Percentiles rank a stretch among this genome's conserved stretches.
These are phyloP conservation scores for Nymphalis urticae DNA, from an alignment of 2,888 invertebrate species.

Conservation along the genomic window DNA sequence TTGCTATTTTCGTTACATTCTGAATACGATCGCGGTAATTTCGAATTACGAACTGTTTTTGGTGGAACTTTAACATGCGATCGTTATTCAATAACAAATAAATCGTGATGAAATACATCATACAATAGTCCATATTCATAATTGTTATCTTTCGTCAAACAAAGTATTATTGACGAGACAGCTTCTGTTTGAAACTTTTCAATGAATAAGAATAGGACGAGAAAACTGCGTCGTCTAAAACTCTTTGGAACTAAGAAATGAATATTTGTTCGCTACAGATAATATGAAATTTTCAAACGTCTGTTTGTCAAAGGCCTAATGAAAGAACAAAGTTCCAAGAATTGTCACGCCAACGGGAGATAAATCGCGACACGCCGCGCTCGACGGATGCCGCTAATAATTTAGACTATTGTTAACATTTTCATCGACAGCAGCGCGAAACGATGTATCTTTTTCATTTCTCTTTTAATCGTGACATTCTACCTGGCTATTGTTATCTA, in stretches of 20 bases:
- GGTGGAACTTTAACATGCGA: background rate
- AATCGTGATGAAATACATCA: background rate
- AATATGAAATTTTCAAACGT: slow-evolving; percentile 25
- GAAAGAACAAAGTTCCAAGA: slow-evolving; percentile 34
- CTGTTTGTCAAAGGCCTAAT: slow-evolving; percentile 34
- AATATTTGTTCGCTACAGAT: slow-evolving; percentile 27
- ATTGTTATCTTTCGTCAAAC: background rate
- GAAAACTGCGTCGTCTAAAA: slow-evolving; percentile 14
- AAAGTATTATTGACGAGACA: background rate
- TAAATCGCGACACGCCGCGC: slow-evolving; percentile 25
- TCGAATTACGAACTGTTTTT: slow-evolving; percentile 10
- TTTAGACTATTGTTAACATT: slow-evolving; percentile 29
- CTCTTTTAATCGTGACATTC: background rate
- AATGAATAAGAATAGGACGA: slow-evolving; percentile 4
- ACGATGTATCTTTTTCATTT: slow-evolving; percentile 16
- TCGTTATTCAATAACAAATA: background rate
- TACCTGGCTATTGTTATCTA: background rate
- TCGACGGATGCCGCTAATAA: slow-evolving; percentile 33
- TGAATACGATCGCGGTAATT: slow-evolving; percentile 26
- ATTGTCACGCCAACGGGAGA: slow-evolving; percentile 29
- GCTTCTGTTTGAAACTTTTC: background rate
- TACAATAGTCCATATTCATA: background rate
- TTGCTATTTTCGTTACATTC: slow-evolving; percentile 35
- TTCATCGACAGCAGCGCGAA: slow-evolving; percentile 18
- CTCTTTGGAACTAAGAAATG: slow-evolving; percentile 7